These are phyloP conservation scores for Chironomus riparius DNA, from an alignment of 2,888 invertebrate species.

Conservation along the genomic window DNA sequence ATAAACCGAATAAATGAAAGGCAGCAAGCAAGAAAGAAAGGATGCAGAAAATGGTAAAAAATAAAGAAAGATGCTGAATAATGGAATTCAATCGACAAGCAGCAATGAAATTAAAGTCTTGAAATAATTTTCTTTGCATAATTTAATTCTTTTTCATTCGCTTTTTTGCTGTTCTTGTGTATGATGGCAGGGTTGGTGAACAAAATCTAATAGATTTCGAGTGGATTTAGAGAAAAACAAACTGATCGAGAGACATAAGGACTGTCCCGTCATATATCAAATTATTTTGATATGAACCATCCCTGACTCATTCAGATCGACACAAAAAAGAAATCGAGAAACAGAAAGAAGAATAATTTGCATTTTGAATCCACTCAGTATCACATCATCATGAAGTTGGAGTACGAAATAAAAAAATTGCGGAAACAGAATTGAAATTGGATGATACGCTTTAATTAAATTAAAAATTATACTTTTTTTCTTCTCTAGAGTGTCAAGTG, in stretches of 20 bases:
- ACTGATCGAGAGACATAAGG: too few relatives aligned
- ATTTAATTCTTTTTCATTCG: not conserved
- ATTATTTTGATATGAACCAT: too few relatives aligned
- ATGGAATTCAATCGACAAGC: not conserved
- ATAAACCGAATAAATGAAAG: too few relatives aligned
- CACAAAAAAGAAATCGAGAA: not conserved
- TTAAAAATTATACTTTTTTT: not conserved
- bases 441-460: not conserved
- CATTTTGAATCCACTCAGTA: not conserved
- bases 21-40: not conserved
- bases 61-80: not conserved
- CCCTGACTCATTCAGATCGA: not conserved
- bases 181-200: too few relatives aligned
- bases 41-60: not conserved
- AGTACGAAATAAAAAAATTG: not conserved
- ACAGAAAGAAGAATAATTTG: not conserved
- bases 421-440: conserved; percentile 1
- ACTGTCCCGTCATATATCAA: too few relatives aligned
- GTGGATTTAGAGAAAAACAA: too few relatives aligned
- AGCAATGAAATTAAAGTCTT: conserved; percentile 6
- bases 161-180: too few relatives aligned
- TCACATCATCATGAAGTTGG: not conserved
- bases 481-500: too few relatives aligned
- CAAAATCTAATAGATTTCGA: not conserved
- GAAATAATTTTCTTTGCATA: conserved; percentile 8